Conservation (phyloP, 2,888 invertebrate genomes). For the Drosophila bunnanda region DNA sequence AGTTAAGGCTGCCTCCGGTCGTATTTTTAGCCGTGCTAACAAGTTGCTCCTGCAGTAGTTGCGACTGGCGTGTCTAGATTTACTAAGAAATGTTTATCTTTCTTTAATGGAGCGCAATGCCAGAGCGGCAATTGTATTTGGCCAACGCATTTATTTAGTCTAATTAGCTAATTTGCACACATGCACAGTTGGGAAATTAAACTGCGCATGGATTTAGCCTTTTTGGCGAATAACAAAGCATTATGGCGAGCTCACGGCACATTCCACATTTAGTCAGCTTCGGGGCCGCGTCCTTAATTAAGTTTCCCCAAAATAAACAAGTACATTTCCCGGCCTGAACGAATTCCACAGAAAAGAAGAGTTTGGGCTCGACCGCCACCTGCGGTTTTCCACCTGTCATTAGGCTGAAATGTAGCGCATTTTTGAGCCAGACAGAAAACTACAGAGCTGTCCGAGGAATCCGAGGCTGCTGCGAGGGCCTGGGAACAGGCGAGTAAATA, state of each 20-base stretch:
- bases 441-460: constrained; percentile 3
- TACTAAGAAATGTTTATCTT: constrained; percentile 44
- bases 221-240: constrained; percentile 7
- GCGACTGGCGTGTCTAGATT: constrained; percentile 33
- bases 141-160: constrained; percentile 52
- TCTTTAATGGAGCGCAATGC: constrained; percentile 27
- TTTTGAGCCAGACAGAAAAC: constrained; percentile 11
- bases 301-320: constrained; percentile 26
- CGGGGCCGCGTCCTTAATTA: constrained; percentile 10
- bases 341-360: background rate
- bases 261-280: constrained; percentile 15
- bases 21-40: constrained; percentile 25
- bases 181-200: constrained; percentile 11
- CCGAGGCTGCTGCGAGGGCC: background rate
- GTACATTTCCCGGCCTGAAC: constrained; percentile 1
- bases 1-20: constrained; percentile 1
- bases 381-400: constrained; percentile 18
- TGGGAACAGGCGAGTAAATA: constrained; percentile 35
- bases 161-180: constrained; percentile 54
- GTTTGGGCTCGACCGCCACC: background rate
- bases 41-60: constrained; percentile 31
- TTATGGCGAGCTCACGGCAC: constrained; percentile 9
- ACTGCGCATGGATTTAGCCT: constrained; percentile 9
- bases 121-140: constrained; percentile 16
- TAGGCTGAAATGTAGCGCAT: constrained; percentile 11